Percentiles rank a stretch among this genome's conserved stretches.
Evolutionary conservation across 2,797 vertebrate species (phyloP).

Genomic region (Heterohyrax brucei): DNA sequence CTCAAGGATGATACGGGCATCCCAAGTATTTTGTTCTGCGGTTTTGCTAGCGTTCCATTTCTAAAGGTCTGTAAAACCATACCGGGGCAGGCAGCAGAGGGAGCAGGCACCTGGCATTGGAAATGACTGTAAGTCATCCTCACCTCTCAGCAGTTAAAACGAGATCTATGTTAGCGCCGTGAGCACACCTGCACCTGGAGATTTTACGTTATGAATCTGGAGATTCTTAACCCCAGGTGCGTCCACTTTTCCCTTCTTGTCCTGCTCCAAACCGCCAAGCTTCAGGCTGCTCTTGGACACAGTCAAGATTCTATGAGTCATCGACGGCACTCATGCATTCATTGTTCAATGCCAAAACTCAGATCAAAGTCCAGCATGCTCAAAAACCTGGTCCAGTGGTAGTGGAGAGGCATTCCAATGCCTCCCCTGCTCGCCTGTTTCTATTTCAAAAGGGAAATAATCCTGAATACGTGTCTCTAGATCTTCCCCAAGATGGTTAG

Average conservation of each 20-base stretch:
- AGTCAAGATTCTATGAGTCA: slow-evolving; percentile 4
- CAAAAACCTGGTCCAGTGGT: neutral
- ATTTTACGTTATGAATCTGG: slow-evolving; percentile 47
- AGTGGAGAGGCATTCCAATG: neutral
- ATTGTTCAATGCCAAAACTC: slow-evolving; percentile 26
- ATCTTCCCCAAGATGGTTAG: neutral
- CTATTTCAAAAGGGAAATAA: neutral
- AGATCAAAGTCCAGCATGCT: neutral
- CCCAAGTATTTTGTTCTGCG: neutral
- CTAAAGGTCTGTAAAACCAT: neutral
- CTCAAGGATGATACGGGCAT: neutral
- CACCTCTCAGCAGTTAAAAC: neutral
- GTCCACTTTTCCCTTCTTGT: neutral
- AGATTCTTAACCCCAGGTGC: neutral
- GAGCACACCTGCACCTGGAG: neutral
- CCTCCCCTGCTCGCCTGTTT: neutral
- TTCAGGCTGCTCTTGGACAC: neutral
- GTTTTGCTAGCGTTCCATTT: neutral
- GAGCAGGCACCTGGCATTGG: neutral
- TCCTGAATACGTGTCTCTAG: neutral
- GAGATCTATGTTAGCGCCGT: neutral
- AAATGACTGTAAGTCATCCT: neutral
- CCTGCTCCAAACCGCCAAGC: neutral
- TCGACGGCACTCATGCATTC: neutral
- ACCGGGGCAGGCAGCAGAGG: neutral